These are phyloP conservation scores for Cheilinus undulatus DNA, from an alignment of 2,113 vertebrate genomes.

Conservation along the genomic window DNA sequence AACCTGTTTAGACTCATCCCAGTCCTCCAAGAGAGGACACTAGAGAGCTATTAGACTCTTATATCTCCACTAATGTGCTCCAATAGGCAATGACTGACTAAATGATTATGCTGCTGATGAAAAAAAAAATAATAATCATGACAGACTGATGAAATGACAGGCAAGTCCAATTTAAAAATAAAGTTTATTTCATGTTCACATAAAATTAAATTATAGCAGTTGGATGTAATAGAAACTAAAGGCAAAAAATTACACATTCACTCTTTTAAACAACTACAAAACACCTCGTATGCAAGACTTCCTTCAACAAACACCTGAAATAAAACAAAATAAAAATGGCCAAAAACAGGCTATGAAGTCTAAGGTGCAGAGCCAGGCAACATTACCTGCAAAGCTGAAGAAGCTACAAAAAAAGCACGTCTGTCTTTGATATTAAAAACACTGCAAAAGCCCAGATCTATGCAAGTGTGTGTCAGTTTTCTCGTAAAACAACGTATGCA, in stretches of 20 bases:
- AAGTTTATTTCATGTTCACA: conserved; percentile 73
- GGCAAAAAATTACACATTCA: conserved; percentile 47
- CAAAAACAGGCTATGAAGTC: too few relatives aligned
- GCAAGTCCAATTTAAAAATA: conserved; percentile 51
- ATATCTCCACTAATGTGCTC: not conserved
- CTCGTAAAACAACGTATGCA: too few relatives aligned
- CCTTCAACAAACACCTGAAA: not conserved
- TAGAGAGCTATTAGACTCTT: not conserved
- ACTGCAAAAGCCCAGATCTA: too few relatives aligned
- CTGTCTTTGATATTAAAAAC: too few relatives aligned
- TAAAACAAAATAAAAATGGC: not conserved
- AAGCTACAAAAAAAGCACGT: not conserved
- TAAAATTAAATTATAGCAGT: conserved; percentile 44
- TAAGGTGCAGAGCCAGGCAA: too few relatives aligned
- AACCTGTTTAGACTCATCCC: conserved; percentile 37
- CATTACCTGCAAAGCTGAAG: not conserved
- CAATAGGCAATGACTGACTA: not conserved
- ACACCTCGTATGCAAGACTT: not conserved
- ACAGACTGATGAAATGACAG: conserved; percentile 57
- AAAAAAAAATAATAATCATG: not conserved
- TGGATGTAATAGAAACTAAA: conserved; percentile 39
- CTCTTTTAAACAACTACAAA: not conserved
- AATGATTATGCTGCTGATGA: not conserved
- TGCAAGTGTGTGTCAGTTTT: too few relatives aligned
- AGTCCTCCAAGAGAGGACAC: not conserved